Evolutionary conservation across 2,113 vertebrate genomes (phyloP).

Genomic region (Boulengeromyrus knoepffleri): DNA sequence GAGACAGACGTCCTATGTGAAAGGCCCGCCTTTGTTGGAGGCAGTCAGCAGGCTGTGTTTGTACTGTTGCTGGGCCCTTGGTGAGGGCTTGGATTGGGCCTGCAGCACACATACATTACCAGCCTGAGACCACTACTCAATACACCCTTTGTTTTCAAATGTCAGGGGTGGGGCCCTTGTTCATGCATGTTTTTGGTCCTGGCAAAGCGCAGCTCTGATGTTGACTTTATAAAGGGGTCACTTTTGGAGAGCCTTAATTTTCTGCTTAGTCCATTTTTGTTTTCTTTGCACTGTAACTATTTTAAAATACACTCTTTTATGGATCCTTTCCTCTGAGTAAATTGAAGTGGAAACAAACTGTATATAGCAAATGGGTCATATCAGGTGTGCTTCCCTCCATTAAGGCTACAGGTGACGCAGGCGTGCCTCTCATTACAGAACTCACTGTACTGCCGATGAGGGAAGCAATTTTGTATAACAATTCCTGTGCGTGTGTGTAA

Average conservation of each 20-base stretch:
- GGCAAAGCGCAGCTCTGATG: conserved; percentile 14
- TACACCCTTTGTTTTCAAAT: conserved; percentile 41
- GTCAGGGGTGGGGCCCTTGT: not conserved
- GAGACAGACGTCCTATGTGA: not conserved
- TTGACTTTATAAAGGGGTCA: not conserved
- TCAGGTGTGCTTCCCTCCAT: not conserved
- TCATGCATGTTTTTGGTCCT: conserved; percentile 22
- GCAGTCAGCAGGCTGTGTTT: not conserved
- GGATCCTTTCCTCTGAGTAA: not conserved
- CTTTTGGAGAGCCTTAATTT: not conserved
- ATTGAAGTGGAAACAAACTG: not conserved
- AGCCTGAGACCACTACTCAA: conserved; percentile 36
- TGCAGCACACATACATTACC: not conserved
- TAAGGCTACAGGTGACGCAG: not conserved
- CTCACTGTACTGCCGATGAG: not conserved
- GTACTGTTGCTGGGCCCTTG: not conserved
- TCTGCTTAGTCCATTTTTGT: not conserved
- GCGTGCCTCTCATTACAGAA: not conserved
- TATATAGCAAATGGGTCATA: not conserved
- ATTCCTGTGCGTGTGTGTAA: not conserved
- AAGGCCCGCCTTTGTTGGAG: not conserved
- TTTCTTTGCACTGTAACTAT: not conserved
- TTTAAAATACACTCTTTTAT: not conserved
- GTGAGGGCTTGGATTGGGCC: not conserved
- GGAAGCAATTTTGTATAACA: not conserved